Evolutionary conservation across 2,888 invertebrate species (phyloP), one percentile per base, ranked within the genome.

Genomic region (Stenurella melanura): DNA sequence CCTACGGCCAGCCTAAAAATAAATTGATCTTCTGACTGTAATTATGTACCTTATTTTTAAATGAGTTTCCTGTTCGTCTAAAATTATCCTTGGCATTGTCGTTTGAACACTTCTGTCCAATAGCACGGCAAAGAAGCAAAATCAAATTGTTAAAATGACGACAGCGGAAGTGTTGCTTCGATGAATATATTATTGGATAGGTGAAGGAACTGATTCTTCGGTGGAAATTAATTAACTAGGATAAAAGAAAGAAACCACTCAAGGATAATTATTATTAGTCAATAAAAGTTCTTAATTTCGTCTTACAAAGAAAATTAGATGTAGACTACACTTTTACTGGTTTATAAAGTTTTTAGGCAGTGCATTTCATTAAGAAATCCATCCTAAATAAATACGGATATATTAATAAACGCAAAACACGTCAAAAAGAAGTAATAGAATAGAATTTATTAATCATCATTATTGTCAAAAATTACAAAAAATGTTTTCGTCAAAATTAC

Each of bases 81-180:
- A 64, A 64, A 64, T 64, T 64, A 64, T 64, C 64, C 42, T 64
- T 38, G 64, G 64, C 64, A 64, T 64, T 64, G 38, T 42, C 38
- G 30, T 30, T 12, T 38, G 18, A 30, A 19, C 42, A 64, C 11
- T 19, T 64, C 18, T 17, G 2, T n/a, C 7, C 38, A 42, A 21
- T 58, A 15, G 50, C 50, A n/a, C 7, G 5, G 10, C 34, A 64
- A 64, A 64, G 64, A 64, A 42, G 6, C 5, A 38, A 64, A 61
- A 30, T 12, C n/a, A 26, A 63, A 15, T 63, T 63, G 50, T n/a
- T 50, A 0, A 50, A 50, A 50, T 7, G 50, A 50, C 50, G 50
- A 42, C 42, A 50, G 50, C n/a, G 50, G 50, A 50, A 50, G n/a
- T 50, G 15, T 1, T 6, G 50, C 15, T 50, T n/a, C 7, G 15